Conservation (phyloP, 2,797 vertebrate species). For the Acipenser oxyrinchus region DNA sequence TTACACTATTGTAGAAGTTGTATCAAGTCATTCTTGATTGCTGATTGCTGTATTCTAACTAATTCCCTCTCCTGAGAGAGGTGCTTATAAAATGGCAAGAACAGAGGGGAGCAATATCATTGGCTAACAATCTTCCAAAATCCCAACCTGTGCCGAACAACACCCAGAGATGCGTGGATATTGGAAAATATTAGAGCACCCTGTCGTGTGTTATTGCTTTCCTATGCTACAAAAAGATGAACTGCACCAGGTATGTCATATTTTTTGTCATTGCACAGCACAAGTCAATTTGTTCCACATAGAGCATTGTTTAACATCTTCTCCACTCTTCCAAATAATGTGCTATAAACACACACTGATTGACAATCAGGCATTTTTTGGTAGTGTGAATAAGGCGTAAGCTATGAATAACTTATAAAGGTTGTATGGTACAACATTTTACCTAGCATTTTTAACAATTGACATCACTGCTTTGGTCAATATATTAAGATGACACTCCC, state of each 20-base stretch:
- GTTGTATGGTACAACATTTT: too few relatives aligned
- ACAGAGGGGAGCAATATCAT: too few relatives aligned
- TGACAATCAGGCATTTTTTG: too few relatives aligned
- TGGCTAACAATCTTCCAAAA: too few relatives aligned
- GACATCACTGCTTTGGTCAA: conserved; percentile 27
- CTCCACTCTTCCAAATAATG: too few relatives aligned
- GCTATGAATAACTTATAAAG: too few relatives aligned
- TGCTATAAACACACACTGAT: too few relatives aligned
- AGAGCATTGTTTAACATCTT: conserved; percentile 19
- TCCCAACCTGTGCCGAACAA: too few relatives aligned
- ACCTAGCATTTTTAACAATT: neutral
- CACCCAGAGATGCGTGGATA: too few relatives aligned
- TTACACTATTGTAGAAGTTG: conserved; percentile 3
- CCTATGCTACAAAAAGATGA: conserved; percentile 34
- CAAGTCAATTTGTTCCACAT: conserved; percentile 38
- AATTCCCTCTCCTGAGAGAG: conserved; percentile 61
- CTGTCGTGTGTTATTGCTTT: conserved; percentile 1
- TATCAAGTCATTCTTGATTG: conserved; percentile 33
- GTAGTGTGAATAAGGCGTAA: too few relatives aligned
- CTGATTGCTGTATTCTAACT: conserved; percentile 41
- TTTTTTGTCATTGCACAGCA: conserved; percentile 37
- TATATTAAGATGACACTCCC: conserved; percentile 42
- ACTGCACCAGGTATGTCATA: conserved; percentile 28
- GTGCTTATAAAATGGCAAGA: conserved; percentile 43
- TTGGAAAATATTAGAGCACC: too few relatives aligned